phyloP scores from a whole-genome alignment of 2,888 invertebrate species.

The Hirudinaria manillensis region DNA sequence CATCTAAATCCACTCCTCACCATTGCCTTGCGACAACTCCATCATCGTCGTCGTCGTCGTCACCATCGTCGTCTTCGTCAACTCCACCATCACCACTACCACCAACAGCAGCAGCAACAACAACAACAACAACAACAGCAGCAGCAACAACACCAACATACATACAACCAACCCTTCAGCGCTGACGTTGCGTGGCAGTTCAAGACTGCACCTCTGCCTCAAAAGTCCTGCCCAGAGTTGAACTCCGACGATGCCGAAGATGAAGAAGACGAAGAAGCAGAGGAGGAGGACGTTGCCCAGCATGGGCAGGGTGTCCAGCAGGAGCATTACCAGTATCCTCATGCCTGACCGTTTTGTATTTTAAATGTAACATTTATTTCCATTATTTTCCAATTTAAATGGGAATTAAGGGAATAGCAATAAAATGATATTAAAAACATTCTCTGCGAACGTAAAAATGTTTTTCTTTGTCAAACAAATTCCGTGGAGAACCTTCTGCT shows the following conservation, averaged over 20 bases:
- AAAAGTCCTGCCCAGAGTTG: conserved; percentile 98
- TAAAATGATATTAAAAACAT: no score
- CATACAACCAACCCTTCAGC: conserved; percentile 24
- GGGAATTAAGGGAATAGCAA: no score
- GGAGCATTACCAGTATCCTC: conserved; percentile 94
- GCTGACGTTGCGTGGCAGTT: conserved; percentile 45
- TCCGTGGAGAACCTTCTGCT: no score
- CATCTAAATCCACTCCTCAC: not conserved
- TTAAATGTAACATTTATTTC: not conserved
- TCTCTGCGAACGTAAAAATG: no score
- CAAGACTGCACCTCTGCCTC: conserved; percentile 82
- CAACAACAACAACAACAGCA: not conserved
- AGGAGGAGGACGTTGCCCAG: conserved; percentile 89
- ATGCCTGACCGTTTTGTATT: conserved; percentile 67
- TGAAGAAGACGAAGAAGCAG: conserved; percentile 99
- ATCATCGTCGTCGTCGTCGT: not conserved
- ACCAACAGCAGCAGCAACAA: not conserved
- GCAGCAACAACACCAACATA: not conserved
- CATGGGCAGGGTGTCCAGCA: conserved; percentile 97
- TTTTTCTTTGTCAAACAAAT: no score
- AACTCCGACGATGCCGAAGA: conserved; percentile 98
- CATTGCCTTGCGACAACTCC: not conserved
- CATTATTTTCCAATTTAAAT: no score
- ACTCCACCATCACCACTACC: not conserved
- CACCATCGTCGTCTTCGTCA: not conserved